Evolutionary conservation across 1,140 invertebrate genomes (phyloP).

Genomic region (Elysia chlorotica): DNA sequence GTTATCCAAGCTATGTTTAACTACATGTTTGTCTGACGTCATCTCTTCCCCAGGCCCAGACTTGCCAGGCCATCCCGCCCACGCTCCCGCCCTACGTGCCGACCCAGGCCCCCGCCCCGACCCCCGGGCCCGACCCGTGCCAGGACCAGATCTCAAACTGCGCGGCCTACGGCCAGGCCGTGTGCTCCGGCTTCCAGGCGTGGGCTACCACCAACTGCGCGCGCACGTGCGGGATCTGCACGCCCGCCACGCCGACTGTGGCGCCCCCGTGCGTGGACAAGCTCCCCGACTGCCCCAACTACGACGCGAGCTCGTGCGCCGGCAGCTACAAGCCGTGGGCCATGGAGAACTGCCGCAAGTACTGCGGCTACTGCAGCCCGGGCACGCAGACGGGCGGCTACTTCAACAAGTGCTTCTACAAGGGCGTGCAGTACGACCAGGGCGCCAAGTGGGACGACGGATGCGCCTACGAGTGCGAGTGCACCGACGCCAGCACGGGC

Average conservation of each 20-base stretch:
- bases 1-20: neutral
- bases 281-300: slow-evolving; percentile 36
- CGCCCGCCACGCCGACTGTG: slow-evolving; percentile 17
- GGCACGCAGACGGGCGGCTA: neutral
- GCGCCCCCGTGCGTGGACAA: slow-evolving; percentile 36
- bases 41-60: neutral
- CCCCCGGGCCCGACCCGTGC: slow-evolving; percentile 22
- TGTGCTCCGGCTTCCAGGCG: slow-evolving; percentile 27
- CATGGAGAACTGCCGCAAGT: slow-evolving; percentile 44
- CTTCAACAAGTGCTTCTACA: slow-evolving; percentile 45
- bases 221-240: slow-evolving; percentile 29
- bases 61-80: slow-evolving; percentile 11
- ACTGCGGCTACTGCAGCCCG: slow-evolving; percentile 37
- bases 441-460: slow-evolving; percentile 47
- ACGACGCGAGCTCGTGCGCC: slow-evolving; percentile 32
- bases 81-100: slow-evolving; percentile 9
- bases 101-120: neutral
- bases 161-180: slow-evolving; percentile 20
- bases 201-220: slow-evolving; percentile 37
- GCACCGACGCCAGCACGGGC: slow-evolving; percentile 36
- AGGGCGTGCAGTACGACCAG: slow-evolving; percentile 40
- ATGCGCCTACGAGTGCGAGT: slow-evolving; percentile 48
- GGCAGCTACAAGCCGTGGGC: slow-evolving; percentile 34
- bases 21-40: neutral
- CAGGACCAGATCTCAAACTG: slow-evolving; percentile 37